Conservation (phyloP, 92 coral and sea anemone genomes). For the Porites divaricata region DNA sequence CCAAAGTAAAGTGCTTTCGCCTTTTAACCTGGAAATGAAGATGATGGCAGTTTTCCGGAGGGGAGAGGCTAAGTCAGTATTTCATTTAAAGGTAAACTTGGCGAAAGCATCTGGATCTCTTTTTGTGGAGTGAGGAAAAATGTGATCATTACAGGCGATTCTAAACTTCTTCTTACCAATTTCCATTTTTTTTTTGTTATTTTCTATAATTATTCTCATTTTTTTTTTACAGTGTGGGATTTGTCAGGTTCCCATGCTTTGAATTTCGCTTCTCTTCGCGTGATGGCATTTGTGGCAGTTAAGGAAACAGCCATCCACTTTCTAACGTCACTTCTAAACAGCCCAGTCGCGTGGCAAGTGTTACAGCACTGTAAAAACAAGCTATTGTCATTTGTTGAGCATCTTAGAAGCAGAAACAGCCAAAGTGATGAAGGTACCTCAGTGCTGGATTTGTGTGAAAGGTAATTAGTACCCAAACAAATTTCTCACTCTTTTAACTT, state of each 20-base stretch:
- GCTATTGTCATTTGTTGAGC: background rate
- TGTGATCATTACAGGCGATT: too few relatives aligned
- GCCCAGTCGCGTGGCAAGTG: slow-evolving; percentile 8
- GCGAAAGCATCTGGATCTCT: too few relatives aligned
- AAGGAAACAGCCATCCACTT: slow-evolving; percentile 14
- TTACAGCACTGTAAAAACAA: background rate
- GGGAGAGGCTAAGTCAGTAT: too few relatives aligned
- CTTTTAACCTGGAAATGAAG: too few relatives aligned
- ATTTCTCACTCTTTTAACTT: too few relatives aligned
- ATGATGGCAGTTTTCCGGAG: too few relatives aligned
- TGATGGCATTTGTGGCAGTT: slow-evolving; percentile 25
- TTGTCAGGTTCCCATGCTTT: background rate
- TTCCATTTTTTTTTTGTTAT: too few relatives aligned
- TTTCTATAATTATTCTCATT: background rate
- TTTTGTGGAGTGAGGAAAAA: too few relatives aligned
- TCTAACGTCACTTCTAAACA: background rate
- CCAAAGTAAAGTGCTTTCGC: too few relatives aligned
- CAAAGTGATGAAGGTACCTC: background rate
- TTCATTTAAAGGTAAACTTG: too few relatives aligned
- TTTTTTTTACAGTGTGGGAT: slow-evolving; percentile 2
- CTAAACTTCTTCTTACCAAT: too few relatives aligned
- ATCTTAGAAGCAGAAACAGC: background rate
- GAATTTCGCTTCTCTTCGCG: slow-evolving; percentile 6
- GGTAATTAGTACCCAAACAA: background rate
- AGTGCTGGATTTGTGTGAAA: background rate